Conservation (phyloP, 2,113 vertebrate genomes). For the Oryctolagus cuniculus region DNA sequence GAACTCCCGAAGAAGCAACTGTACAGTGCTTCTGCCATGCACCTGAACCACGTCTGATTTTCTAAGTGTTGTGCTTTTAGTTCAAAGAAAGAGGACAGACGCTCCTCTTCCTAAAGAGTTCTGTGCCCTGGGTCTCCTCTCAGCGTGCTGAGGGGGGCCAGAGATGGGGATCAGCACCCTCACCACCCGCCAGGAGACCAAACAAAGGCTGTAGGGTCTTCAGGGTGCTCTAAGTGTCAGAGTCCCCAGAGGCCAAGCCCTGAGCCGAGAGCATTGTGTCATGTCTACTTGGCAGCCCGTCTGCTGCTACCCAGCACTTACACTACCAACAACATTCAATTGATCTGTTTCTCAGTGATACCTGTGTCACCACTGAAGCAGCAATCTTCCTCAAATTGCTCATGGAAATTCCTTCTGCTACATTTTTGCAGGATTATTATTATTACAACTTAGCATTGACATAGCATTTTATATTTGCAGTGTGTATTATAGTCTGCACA, state of each 20-base stretch:
- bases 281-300: background rate
- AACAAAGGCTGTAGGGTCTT: background rate
- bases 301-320: background rate
- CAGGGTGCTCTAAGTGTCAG: fast-evolving
- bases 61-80: background rate
- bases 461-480: slow-evolving; percentile 72
- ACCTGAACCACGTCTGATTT: background rate
- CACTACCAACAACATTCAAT: background rate
- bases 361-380: slow-evolving; percentile 45
- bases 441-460: slow-evolving; percentile 79
- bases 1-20: background rate
- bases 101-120: background rate
- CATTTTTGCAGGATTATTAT: slow-evolving; percentile 76
- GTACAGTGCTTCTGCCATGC: fast-evolving
- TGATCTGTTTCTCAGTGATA: slow-evolving; percentile 58
- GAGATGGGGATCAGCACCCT: background rate
- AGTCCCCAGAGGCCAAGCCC: background rate
- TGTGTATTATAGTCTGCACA: slow-evolving; percentile 37
- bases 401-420: slow-evolving; percentile 67
- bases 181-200: background rate
- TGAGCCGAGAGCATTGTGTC: fast-evolving
- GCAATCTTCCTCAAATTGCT: slow-evolving; percentile 72
- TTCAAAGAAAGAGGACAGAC: background rate
- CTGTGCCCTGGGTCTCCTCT: background rate
- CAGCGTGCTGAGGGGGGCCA: background rate